phyloP scores from a whole-genome alignment of 2,888 invertebrate genomes.

The Hypsopygia costalis region DNA sequence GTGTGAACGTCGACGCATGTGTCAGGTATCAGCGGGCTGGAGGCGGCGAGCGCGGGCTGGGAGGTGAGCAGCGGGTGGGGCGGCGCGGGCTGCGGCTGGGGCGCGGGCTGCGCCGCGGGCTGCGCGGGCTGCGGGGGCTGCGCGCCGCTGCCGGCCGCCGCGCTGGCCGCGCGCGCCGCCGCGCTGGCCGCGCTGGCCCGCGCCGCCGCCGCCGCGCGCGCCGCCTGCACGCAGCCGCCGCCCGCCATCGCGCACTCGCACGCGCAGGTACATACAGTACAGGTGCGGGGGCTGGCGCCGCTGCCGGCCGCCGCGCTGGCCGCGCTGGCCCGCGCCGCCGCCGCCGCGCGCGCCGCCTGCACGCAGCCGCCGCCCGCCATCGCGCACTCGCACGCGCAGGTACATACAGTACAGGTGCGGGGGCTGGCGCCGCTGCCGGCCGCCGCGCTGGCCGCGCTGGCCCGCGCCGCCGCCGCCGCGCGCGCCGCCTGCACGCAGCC shows the following conservation, averaged over 20 bases:
- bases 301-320: slow-evolving; percentile 81
- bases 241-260: slow-evolving; percentile 90
- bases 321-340: slow-evolving; percentile 67
- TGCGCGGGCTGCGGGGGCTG: slow-evolving; percentile 59
- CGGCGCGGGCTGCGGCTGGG: slow-evolving; percentile 27
- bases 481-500: slow-evolving; percentile 92
- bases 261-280: slow-evolving; percentile 86
- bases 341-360: slow-evolving; percentile 87
- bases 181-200: slow-evolving; percentile 83
- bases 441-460: slow-evolving; percentile 83
- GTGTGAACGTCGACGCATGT: no score
- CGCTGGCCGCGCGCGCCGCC: slow-evolving; percentile 84
- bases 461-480: slow-evolving; percentile 80
- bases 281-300: slow-evolving; percentile 40
- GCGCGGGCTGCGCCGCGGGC: slow-evolving; percentile 44
- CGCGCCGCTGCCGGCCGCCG: slow-evolving; percentile 34
- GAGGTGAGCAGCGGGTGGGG: slow-evolving; percentile 44
- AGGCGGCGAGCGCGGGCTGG: slow-evolving; percentile 47
- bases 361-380: slow-evolving; percentile 97
- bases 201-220: slow-evolving; percentile 82
- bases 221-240: slow-evolving; percentile 93
- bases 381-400: slow-evolving; percentile 85
- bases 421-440: slow-evolving; percentile 34
- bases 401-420: no score
- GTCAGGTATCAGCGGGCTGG: slow-evolving; percentile 49